Evolutionary conservation across 2,888 invertebrate genomes (phyloP).

Genomic region (Bombylius discolor): DNA sequence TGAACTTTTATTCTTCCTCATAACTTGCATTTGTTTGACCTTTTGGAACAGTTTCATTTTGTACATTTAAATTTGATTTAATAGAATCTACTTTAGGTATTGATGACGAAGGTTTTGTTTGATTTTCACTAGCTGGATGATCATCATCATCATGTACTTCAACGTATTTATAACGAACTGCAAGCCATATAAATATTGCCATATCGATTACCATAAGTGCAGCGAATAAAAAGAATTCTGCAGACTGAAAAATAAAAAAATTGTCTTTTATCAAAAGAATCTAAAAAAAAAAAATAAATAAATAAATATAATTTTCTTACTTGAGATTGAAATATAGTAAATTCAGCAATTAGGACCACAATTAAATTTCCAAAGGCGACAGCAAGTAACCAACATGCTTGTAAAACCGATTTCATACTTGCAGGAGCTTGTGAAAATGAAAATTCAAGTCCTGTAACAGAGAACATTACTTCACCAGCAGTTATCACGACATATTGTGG

Average conservation of each 20-base stretch:
- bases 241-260: conserved; percentile 44
- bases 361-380: conserved; percentile 89
- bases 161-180: conserved; percentile 64
- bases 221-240: conserved; percentile 79
- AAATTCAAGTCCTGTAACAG: conserved; percentile 90
- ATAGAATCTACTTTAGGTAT: no score
- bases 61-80: no score
- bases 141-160: conserved; percentile 33
- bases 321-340: conserved; percentile 28
- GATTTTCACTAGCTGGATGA: neutral
- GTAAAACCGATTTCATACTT: conserved; percentile 88
- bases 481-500: conserved; percentile 92
- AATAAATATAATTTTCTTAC: conserved; percentile 10
- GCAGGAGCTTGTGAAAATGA: conserved; percentile 88
- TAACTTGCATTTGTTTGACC: no score
- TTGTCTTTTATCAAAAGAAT: neutral
- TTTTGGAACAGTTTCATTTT: no score
- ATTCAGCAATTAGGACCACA: conserved; percentile 53
- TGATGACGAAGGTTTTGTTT: neutral
- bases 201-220: conserved; percentile 74
- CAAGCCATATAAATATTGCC: conserved; percentile 66
- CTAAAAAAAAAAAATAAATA: neutral
- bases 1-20: neutral
- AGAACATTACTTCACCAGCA: conserved; percentile 88
- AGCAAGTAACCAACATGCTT: conserved; percentile 84